Evolutionary conservation across 2,888 invertebrate species (phyloP), one percentile per base, ranked within the genome.

Genomic region (Trachelus iudaicus): DNA sequence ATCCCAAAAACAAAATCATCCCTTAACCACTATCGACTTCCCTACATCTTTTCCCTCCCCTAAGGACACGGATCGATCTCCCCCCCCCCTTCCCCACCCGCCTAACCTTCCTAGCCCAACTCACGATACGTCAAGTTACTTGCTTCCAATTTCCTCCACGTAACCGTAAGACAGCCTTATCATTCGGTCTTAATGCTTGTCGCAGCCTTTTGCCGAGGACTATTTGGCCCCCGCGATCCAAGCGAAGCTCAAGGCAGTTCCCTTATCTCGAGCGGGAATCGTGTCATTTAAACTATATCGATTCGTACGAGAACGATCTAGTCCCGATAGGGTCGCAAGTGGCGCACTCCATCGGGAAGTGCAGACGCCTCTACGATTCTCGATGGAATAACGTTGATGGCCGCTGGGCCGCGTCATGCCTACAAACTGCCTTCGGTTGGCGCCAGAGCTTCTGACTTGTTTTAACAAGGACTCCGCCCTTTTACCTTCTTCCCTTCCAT

Each of bases 261-360:
- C 71, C 76, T 76, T 79, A 79, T 79, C 79, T 73, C 76, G 56
- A 6, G 69, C 40, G 76, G 73, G 73, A 79, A 79, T 79, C 79
- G 73, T 69, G 79, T 79, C 76, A 79, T 79, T 79, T 76, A 76
- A 79, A 76, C 68, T 76, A 74, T 76, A 79, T 79, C 79, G 79
- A 79, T 79, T 79, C 76, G 76, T 76, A 73, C 69, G 76, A 23
- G 56, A 23, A 56, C 56, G 56, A 56, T 56, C 56, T 9, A 56
- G 23, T 23, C 56, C 56, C 23, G 56, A 56, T 56, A 56, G 56
- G 56, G 56, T 56, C 56, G 56, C 56, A 23, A 56, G 56, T 56
- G 56, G 56, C 56, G 56, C 56, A 56, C 56, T 56, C 56, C 9
- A 56, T 23, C 23, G 56, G 56, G 23, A 56, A 56, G 56, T 23